phyloP scores from a whole-genome alignment of 2,797 vertebrate genomes.

The Alosa sapidissima region DNA sequence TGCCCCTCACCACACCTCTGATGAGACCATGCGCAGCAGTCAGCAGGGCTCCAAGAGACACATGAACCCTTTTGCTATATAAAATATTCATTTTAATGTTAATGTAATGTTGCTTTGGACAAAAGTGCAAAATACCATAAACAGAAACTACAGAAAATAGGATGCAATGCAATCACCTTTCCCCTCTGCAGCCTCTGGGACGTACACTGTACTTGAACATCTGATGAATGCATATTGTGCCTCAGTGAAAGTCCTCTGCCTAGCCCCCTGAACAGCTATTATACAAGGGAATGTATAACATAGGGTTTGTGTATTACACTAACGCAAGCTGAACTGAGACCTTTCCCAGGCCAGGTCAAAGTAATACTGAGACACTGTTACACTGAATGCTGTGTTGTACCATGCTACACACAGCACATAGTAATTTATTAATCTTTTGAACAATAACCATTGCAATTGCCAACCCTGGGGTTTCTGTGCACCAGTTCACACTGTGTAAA shows the following conservation, averaged over 20 bases:
- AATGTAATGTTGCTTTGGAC: no score
- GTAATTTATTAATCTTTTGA: not conserved
- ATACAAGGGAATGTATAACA: not conserved
- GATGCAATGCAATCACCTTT: constrained; percentile 17
- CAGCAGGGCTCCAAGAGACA: not conserved
- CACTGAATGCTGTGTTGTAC: not conserved
- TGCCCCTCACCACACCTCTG: not conserved
- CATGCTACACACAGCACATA: not conserved
- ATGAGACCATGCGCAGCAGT: not conserved
- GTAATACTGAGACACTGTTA: not conserved
- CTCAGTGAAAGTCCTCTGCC: not conserved
- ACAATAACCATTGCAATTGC: not conserved
- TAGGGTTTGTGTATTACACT: not conserved
- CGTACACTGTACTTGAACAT: not conserved
- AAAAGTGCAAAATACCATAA: no score
- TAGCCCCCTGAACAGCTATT: not conserved
- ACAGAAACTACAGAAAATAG: constrained; percentile 30
- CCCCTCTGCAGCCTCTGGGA: not conserved
- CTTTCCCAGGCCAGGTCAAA: not conserved
- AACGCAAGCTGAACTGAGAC: not conserved
- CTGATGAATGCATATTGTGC: not conserved
- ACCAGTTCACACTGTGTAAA: not conserved
- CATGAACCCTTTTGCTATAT: constrained; percentile 8
- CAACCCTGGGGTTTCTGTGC: not conserved
- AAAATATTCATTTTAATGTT: no score